Evolutionary conservation across 35 echinoderm and acorn worm genomes (phyloP), one percentile per base, ranked within the genome.

Genomic region (Patiria miniata): DNA sequence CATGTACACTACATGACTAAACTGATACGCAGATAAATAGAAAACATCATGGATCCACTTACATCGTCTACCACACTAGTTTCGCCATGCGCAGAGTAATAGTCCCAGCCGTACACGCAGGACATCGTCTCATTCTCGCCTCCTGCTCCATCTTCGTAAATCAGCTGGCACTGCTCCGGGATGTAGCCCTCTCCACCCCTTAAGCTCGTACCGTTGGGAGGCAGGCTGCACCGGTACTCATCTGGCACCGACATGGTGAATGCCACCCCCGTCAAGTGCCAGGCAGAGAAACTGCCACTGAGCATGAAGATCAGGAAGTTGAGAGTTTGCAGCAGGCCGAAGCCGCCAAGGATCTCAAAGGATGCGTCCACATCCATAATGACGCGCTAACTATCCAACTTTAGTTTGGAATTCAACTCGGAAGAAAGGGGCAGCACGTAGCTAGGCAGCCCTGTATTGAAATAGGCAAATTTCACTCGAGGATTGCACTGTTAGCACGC

Each of bases 341-440:
- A 69, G 33, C 61, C 33, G 12, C 61, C 61, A 1, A 69, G 61
- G 4, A 69, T 9, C 23, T 34, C 23, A 0, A 69, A 34, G 10
- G 61, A 69, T 23, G 23, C 33, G 61, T 69, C 61, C 26, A 69
- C 61, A 34, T 69, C 61, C 61, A 59, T 37, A 83, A 47, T 12
- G 42, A 47, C 12, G 42, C 4, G 12, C 12, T 6, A 47, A 6
- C 42, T 47, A 47, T 47, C 42, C 4, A 12, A 47, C 4, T 6
- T 6, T 4, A 6, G 42, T 47, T 6, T 12, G 42, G 42, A 47
- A 4, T 47, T 6, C n/a, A n/a, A n/a, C n/a, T n/a, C n/a, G n/a
- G n/a, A n/a, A n/a, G n/a, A n/a, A n/a, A n/a, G n/a, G n/a, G n/a
- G n/a, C n/a, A n/a, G n/a, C n/a, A n/a, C n/a, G n/a, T n/a, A n/a